phyloP scores from a whole-genome alignment of 1,140 invertebrate genomes.

The Mylabris phalerata region DNA sequence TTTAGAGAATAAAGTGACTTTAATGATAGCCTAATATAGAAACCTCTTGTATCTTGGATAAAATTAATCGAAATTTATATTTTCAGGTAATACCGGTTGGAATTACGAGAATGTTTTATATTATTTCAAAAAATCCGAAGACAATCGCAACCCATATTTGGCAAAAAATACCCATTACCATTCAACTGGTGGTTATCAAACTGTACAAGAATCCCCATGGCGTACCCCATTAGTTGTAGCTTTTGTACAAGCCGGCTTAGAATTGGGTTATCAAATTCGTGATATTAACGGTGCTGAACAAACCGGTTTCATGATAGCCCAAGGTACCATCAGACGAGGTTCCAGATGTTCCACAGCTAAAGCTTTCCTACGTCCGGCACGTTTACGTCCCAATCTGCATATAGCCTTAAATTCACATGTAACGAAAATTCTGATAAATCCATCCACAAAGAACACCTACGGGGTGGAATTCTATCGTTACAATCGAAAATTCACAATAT shows the following conservation, averaged over 20 bases:
- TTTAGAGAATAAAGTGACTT: no score
- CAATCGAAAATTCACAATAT: slow-evolving; percentile 52
- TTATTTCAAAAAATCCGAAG: slow-evolving; percentile 88
- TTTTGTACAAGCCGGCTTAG: slow-evolving; percentile 78
- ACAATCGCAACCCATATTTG: slow-evolving; percentile 78
- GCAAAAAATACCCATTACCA: slow-evolving; percentile 62
- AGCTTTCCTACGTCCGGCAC: slow-evolving; percentile 75
- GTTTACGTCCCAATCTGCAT: slow-evolving; percentile 71
- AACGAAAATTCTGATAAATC: slow-evolving; percentile 63
- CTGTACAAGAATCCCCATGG: slow-evolving; percentile 80
- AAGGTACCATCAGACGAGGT: slow-evolving; percentile 67
- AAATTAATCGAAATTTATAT: not conserved
- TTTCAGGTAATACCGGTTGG: slow-evolving; percentile 69
- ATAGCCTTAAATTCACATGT: slow-evolving; percentile 70
- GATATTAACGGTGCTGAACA: slow-evolving; percentile 81
- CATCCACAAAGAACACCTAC: slow-evolving; percentile 60
- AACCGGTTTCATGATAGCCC: slow-evolving; percentile 81
- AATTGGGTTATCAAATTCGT: slow-evolving; percentile 80
- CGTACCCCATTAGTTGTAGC: slow-evolving; percentile 69
- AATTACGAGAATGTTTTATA: slow-evolving; percentile 77
- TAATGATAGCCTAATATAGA: no score
- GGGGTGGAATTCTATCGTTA: slow-evolving; percentile 70
- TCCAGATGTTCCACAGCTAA: slow-evolving; percentile 84
- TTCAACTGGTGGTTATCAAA: slow-evolving; percentile 65
- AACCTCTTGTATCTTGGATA: no score